Base-by-base conservation (phyloP, 2,113 vertebrate species). In the Protobothrops flavoviridis region DNA sequence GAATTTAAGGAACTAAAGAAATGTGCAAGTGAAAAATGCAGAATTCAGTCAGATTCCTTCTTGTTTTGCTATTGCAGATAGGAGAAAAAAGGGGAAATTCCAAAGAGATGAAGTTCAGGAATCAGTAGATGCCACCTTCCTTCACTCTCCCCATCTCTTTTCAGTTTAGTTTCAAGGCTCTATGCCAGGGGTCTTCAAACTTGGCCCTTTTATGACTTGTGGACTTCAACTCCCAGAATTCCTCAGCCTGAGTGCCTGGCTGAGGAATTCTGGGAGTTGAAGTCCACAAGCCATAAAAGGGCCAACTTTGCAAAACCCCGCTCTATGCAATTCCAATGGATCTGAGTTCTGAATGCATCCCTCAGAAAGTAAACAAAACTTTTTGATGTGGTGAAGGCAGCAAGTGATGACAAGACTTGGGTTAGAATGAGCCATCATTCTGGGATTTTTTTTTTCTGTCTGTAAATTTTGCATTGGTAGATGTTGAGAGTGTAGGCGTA, bases 401-500 rank as follows among this genome's bases (percentile, higher is more conserved):
- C 59, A 59, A 20, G 69, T 86, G 55, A 94, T 95, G 96, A 96
- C 93, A 93, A 96, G 91, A 93, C 95, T 55, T 97, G 96, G 96
- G 52, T 97, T 97, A 95, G 96, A 94, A 97, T 94, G 86, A 97
- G 97, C 96, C 95, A 88, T 95, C 94, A 94, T 88, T 95, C 91
- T 97, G 96, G 95, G 96, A 92, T 96, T 97, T 97, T 97, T 43
- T 57, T n/a, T 53, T 3, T n/a, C 13, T 85, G n/a, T 59, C 43
- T 91, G 56, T 64, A 29, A 12, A 50, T 6, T 90, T 56, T 86
- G 96, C 96, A 88, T 97, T 97, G 95, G 97, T 98, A 98, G 97
- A 97, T 97, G 98, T 97, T 97, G 95, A 96, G 95, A 96, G 97
- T 97, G 98, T 98, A 96, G 98, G 98, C 97, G 98, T 97, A 96